These are phyloP conservation scores for Lytechinus variegatus DNA, from an alignment of 35 echinoderm and acorn worm species.

Conservation along the genomic window DNA sequence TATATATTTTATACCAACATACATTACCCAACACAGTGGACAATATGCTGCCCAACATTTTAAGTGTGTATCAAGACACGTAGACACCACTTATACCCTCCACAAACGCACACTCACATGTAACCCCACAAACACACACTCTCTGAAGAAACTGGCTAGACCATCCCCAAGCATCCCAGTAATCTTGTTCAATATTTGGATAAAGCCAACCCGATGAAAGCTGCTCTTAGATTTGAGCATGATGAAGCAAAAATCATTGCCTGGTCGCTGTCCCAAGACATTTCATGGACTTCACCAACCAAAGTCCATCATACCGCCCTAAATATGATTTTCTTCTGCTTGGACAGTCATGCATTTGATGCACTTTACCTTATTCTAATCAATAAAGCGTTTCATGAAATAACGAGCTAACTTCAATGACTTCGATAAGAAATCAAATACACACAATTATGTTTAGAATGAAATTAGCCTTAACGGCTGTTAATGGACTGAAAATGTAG, in stretches of 20 bases:
- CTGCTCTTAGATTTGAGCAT: not conserved
- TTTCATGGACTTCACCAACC: not conserved
- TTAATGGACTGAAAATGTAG: not conserved
- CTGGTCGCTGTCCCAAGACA: not conserved
- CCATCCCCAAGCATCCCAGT: not conserved
- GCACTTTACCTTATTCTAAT: not conserved
- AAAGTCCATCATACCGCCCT: not conserved
- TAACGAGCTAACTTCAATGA: not conserved
- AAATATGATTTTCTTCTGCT: not conserved
- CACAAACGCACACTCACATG: no score
- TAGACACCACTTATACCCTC: not conserved
- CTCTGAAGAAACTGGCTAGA: not conserved
- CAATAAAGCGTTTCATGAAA: not conserved
- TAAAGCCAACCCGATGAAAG: not conserved
- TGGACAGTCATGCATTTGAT: not conserved
- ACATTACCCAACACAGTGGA: no score
- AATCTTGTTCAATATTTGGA: not conserved
- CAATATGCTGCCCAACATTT: no score
- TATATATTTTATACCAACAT: no score
- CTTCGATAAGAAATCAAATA: not conserved
- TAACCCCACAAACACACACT: not conserved
- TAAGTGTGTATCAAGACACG: no score
- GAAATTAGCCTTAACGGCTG: not conserved
- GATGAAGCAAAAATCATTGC: not conserved
- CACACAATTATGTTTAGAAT: not conserved